Base-by-base conservation (phyloP, 2,888 invertebrate species). In the Gandaritis pyraliata region DNA sequence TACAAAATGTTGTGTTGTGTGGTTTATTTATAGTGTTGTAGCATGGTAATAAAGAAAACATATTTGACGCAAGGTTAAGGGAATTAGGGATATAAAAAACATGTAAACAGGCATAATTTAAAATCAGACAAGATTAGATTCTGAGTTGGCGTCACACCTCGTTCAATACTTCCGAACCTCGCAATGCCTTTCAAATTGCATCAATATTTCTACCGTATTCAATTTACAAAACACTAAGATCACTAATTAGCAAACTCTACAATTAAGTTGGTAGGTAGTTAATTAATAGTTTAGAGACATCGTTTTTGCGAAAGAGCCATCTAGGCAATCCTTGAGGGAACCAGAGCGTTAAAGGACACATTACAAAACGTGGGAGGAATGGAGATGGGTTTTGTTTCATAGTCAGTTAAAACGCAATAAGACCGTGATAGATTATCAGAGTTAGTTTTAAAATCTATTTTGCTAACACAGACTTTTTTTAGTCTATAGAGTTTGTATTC, bases 341-440 rank as follows among this genome's bases (percentile, higher is more conserved):
- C 68, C 81, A 87, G 87, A 87, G 87, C 87, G 86, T 86, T 83
- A 84, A 87, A 84, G 84, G 81, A 81, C 81, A 76, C 71, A 54
- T 62, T 78, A 64, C 74, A 53, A 61, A 69, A 76, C 64, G 62
- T 65, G 58, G 49, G 69, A 75, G 72, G 72, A 77, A 73, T 68
- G 66, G 57, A 71, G 70, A 68, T 67, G 68, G 61, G 29, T 66
- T 66, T 55, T 53, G 29, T 66, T 66, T 55, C 54, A 49, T 65
- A 66, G 64, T 65, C 65, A 58, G 55, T 55, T 64, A 47, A 47
- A 55, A 39, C 7, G 51, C 57, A 50, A 48, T 43, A 53, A 43
- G 53, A 47, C 45, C 53, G 38, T 39, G 48, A 33, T 29, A 23
- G 2, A 0, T 47, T 56, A 16, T 23, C 16, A 43, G 16, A 43